phyloP scores from a whole-genome alignment of 2,888 invertebrate genomes.

The Eurytoma californica region DNA sequence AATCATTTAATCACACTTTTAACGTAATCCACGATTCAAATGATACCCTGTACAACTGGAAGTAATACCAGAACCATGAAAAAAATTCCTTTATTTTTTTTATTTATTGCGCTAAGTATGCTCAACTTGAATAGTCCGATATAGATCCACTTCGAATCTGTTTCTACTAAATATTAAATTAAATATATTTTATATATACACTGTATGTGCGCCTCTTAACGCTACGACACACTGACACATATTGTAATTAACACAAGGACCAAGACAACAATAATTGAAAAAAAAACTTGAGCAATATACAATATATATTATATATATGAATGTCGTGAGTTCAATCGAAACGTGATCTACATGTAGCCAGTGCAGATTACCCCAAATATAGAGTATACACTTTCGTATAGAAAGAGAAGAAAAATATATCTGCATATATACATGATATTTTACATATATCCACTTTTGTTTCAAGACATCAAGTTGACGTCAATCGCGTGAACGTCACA shows the following conservation, averaged over 20 bases:
- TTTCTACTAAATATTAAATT: slow-evolving; percentile 13
- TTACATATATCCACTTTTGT: slow-evolving; percentile 14
- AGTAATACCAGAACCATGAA: slow-evolving; percentile 7
- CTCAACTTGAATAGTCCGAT: slow-evolving; percentile 4
- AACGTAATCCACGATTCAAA: background rate
- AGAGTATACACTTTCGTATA: slow-evolving; percentile 11
- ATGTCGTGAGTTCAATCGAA: slow-evolving; percentile 18
- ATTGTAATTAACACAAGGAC: slow-evolving; percentile 42
- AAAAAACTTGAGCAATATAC: slow-evolving; percentile 41
- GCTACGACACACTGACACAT: slow-evolving; percentile 27
- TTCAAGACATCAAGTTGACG: slow-evolving; percentile 7
- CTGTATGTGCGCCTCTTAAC: slow-evolving; percentile 1
- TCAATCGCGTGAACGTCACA: slow-evolving; percentile 28
- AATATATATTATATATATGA: slow-evolving; percentile 18
- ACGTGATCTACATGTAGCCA: background rate
- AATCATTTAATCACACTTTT: too few relatives aligned
- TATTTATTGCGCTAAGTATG: background rate
- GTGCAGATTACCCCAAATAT: background rate
- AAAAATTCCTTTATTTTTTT: background rate
- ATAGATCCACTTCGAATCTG: slow-evolving; percentile 3
- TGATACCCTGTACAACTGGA: background rate
- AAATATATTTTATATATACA: slow-evolving; percentile 27
- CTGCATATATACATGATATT: slow-evolving; percentile 16
- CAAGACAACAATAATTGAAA: slow-evolving; percentile 49
- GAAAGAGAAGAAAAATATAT: background rate